Conservation (phyloP, 1,140 invertebrate species). For the Scaptomyza pallida region DNA sequence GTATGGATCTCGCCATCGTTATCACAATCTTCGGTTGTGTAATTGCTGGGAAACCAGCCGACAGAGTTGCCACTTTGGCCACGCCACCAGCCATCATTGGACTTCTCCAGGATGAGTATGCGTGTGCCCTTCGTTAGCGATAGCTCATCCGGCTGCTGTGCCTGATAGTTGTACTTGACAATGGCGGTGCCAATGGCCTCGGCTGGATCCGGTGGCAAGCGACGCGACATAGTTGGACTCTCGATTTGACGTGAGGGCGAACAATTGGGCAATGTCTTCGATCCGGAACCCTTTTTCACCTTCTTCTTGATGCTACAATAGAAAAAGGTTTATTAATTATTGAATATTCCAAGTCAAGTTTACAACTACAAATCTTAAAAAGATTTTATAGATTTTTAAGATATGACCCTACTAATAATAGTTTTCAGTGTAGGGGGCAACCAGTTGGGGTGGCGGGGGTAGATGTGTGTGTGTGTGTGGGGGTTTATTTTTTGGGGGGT, state of each 20-base stretch:
- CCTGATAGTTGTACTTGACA: slow-evolving; percentile 99
- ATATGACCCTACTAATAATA: background rate
- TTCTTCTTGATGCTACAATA: slow-evolving; percentile 95
- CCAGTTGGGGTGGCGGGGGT: background rate
- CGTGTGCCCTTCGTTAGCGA: slow-evolving; percentile 95
- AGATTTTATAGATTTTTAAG: background rate
- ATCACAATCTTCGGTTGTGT: slow-evolving; percentile 95
- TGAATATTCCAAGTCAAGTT: background rate
- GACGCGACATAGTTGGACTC: slow-evolving; percentile 90
- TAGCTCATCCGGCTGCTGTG: slow-evolving; percentile 98
- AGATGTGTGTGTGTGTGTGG: background rate
- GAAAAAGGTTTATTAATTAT: background rate
- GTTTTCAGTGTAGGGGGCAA: background rate
- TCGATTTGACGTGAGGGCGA: slow-evolving; percentile 91
- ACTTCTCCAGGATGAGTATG: slow-evolving; percentile 98
- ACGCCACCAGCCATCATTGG: slow-evolving; percentile 99
- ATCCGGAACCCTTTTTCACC: slow-evolving; percentile 93
- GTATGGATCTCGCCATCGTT: slow-evolving; percentile 93
- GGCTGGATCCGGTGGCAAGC: slow-evolving; percentile 91
- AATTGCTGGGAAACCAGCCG: slow-evolving; percentile 99
- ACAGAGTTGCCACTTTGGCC: slow-evolving; percentile 93
- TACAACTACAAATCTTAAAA: background rate
- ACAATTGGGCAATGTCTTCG: slow-evolving; percentile 93
- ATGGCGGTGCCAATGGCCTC: slow-evolving; percentile 95
- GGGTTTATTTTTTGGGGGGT: background rate